Evolutionary conservation across 2,113 vertebrate genomes (phyloP).

Genomic region (Albula goreensis): DNA sequence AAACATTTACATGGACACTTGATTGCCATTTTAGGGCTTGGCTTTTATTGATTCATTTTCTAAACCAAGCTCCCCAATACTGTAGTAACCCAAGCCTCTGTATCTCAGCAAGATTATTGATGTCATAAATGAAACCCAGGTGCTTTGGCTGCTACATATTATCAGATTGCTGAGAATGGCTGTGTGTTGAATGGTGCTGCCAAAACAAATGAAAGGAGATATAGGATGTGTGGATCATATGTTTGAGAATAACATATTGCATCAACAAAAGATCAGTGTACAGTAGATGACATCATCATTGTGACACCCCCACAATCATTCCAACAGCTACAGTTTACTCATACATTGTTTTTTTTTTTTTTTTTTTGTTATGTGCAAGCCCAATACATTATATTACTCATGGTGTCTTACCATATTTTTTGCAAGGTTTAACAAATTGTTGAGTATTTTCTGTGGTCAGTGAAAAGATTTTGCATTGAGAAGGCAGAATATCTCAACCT

Average conservation of each 20-base stretch:
- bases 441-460: too few relatives aligned
- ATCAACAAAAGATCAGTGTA: conserved; percentile 36
- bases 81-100: background rate
- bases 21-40: background rate
- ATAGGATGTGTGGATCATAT: conserved; percentile 45
- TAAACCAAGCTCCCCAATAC: background rate
- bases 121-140: conserved; percentile 60
- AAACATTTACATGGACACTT: background rate
- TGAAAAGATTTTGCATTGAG: too few relatives aligned
- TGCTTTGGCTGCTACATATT: conserved; percentile 39
- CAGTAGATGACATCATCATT: conserved; percentile 55
- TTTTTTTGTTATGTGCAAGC: background rate
- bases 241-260: conserved; percentile 52
- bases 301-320: conserved; percentile 22
- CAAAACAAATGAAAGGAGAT: conserved; percentile 57
- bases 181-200: conserved; percentile 44
- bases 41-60: background rate
- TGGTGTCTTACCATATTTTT: too few relatives aligned
- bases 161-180: conserved; percentile 50
- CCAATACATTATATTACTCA: background rate
- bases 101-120: conserved; percentile 27
- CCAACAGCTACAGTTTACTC: background rate
- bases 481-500: too few relatives aligned
- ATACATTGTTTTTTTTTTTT: background rate
- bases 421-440: too few relatives aligned